These are phyloP conservation scores for Helicorthomorpha holstii DNA, from an alignment of 1,140 invertebrate species.

Conservation along the genomic window DNA sequence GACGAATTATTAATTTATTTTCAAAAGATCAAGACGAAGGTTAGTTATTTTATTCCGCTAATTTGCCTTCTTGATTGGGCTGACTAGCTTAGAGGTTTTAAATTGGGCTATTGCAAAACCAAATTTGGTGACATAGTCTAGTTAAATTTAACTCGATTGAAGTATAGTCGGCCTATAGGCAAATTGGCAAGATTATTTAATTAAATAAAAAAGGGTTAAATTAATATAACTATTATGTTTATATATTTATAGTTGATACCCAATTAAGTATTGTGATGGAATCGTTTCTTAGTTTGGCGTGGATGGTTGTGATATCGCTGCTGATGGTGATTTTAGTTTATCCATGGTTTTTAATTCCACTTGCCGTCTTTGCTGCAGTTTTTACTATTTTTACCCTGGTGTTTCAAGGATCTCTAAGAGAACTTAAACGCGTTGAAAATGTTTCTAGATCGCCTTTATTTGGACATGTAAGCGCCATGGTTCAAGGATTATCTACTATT, in stretches of 20 bases:
- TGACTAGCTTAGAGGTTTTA: not conserved
- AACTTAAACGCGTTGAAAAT: slow-evolving; percentile 44
- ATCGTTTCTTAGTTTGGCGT: not conserved
- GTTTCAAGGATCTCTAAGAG: slow-evolving; percentile 32
- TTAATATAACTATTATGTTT: not conserved
- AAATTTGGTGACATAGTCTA: too few species aligned
- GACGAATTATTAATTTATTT: slow-evolving; percentile 45
- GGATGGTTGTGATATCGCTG: not conserved
- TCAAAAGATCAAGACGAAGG: slow-evolving; percentile 45
- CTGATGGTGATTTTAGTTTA: slow-evolving; percentile 25
- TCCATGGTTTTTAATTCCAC: slow-evolving; percentile 38
- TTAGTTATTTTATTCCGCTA: slow-evolving; percentile 27
- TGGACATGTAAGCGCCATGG: slow-evolving; percentile 41
- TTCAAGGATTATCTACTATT: slow-evolving; percentile 45
- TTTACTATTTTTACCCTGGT: slow-evolving; percentile 35
- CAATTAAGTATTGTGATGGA: not conserved
- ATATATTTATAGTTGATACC: not conserved
- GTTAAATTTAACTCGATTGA: too few species aligned
- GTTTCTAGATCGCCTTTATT: slow-evolving; percentile 41
- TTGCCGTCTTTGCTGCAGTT: slow-evolving; percentile 35
- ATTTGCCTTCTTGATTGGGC: not conserved
- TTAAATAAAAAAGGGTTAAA: not conserved
- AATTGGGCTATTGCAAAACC: too few species aligned
- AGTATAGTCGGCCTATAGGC: too few species aligned
- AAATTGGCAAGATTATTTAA: too few species aligned